These are phyloP conservation scores for Cynopterus sphinx DNA, from an alignment of 2,797 vertebrate species.

Conservation along the genomic window DNA sequence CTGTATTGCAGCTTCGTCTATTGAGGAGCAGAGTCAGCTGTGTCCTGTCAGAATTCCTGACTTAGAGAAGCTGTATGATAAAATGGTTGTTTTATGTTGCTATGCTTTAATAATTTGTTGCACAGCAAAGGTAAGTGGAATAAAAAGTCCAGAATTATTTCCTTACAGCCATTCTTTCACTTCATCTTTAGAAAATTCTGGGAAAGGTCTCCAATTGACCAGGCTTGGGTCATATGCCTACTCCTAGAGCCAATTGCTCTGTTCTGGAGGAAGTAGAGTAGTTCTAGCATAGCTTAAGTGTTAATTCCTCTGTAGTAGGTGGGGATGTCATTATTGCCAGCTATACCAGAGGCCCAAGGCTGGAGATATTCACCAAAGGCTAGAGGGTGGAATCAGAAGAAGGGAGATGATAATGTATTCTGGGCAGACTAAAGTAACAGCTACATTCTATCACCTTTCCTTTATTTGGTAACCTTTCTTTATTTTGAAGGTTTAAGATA, in stretches of 20 bases:
- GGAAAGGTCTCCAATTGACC: background rate
- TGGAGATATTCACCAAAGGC: background rate
- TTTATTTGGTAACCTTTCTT: background rate
- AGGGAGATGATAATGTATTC: background rate
- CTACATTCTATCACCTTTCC: background rate
- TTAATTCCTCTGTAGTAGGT: background rate
- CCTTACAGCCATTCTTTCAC: background rate
- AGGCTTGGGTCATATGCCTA: background rate
- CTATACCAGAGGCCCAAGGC: background rate
- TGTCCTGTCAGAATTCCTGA: background rate
- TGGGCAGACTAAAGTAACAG: background rate
- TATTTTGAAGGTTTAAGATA: background rate
- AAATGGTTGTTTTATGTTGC: background rate
- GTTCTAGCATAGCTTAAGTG: background rate
- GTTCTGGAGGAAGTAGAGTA: background rate
- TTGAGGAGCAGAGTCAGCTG: background rate
- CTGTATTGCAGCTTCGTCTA: background rate
- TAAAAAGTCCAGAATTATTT: background rate
- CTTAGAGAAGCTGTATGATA: background rate
- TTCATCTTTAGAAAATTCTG: constrained; percentile 11
- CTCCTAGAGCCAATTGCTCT: background rate
- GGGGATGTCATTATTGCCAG: background rate
- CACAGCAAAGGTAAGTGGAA: background rate
- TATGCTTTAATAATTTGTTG: background rate
- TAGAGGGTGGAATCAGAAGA: background rate